Evolutionary conservation across 1,140 invertebrate genomes (phyloP).

Genomic region (Lithobius niger): DNA sequence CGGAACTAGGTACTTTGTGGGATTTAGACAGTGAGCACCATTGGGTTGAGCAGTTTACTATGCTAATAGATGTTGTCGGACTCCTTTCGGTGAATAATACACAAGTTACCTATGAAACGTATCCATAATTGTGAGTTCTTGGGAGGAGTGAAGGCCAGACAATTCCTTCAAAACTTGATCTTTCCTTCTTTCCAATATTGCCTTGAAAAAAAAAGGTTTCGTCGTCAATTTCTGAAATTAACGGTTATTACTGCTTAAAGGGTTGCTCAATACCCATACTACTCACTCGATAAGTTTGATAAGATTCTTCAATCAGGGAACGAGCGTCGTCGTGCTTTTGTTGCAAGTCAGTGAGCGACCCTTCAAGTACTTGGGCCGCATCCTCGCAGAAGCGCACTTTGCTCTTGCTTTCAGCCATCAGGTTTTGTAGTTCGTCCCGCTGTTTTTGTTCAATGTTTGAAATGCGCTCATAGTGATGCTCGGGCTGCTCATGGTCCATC

Average conservation of each 20-base stretch:
- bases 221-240: neutral
- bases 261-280: too few species aligned
- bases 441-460: constrained; percentile 56
- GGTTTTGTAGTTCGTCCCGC: constrained; percentile 53
- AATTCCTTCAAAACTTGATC: constrained; percentile 61
- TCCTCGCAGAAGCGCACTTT: constrained; percentile 61
- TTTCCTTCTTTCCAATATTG: constrained; percentile 58
- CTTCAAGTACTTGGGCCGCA: constrained; percentile 52
- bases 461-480: constrained; percentile 63
- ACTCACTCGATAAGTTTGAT: constrained; percentile 48
- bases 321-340: constrained; percentile 72
- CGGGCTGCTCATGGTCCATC: constrained; percentile 57
- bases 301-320: constrained; percentile 67
- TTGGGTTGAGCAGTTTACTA: too few species aligned
- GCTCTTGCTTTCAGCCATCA: constrained; percentile 54
- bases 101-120: constrained; percentile 47
- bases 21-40: too few species aligned
- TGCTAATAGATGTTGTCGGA: too few species aligned
- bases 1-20: too few species aligned
- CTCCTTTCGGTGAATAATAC: too few species aligned
- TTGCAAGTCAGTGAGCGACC: constrained; percentile 66
- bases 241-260: too few species aligned
- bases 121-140: constrained; percentile 78
- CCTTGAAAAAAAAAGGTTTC: constrained; percentile 22
- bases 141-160: constrained; percentile 60